These are phyloP conservation scores for Sapayoa aenigma DNA, from an alignment of 2,113 vertebrate genomes.

Conservation along the genomic window DNA sequence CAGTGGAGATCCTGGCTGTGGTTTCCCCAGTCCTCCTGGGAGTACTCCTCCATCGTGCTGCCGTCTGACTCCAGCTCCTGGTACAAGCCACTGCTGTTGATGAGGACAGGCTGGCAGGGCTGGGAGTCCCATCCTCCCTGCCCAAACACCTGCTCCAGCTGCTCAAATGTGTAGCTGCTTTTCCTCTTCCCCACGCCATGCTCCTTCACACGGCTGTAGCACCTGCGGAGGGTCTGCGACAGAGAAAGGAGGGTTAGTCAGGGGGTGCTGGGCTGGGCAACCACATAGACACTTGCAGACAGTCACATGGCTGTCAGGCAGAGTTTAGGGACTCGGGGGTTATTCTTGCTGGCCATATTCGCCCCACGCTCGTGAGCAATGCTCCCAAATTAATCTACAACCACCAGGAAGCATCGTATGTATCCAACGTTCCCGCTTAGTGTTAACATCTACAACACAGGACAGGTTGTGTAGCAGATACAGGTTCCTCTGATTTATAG, in stretches of 20 bases:
- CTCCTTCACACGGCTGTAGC: slow-evolving; percentile 99
- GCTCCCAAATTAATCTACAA: slow-evolving; percentile 50
- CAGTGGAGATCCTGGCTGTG: slow-evolving; percentile 91
- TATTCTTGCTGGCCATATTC: background rate
- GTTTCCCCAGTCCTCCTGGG: slow-evolving; percentile 97
- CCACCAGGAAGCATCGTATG: slow-evolving; percentile 41
- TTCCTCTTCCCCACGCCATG: slow-evolving; percentile 96
- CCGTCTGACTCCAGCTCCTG: slow-evolving; percentile 97
- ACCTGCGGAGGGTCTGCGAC: slow-evolving; percentile 91
- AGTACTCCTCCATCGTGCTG: slow-evolving; percentile 96
- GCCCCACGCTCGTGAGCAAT: slow-evolving; percentile 27
- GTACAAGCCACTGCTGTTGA: slow-evolving; percentile 97
- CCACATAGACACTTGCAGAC: slow-evolving; percentile 32
- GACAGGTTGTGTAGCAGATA: background rate
- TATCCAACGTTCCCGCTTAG: slow-evolving; percentile 2
- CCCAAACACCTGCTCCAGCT: slow-evolving; percentile 98
- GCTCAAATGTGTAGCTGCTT: slow-evolving; percentile 98
- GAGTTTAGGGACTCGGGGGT: background rate
- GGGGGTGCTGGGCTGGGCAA: background rate
- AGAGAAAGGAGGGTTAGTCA: slow-evolving; percentile 27
- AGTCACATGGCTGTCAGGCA: slow-evolving; percentile 50
- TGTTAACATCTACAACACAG: background rate
- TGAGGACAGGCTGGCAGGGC: slow-evolving; percentile 94
- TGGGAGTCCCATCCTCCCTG: slow-evolving; percentile 98
- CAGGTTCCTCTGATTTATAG: background rate